Percentiles rank a stretch among this genome's conserved stretches.
phyloP scores from a whole-genome alignment of 2,888 invertebrate genomes.

The Prenolepis imparis region DNA sequence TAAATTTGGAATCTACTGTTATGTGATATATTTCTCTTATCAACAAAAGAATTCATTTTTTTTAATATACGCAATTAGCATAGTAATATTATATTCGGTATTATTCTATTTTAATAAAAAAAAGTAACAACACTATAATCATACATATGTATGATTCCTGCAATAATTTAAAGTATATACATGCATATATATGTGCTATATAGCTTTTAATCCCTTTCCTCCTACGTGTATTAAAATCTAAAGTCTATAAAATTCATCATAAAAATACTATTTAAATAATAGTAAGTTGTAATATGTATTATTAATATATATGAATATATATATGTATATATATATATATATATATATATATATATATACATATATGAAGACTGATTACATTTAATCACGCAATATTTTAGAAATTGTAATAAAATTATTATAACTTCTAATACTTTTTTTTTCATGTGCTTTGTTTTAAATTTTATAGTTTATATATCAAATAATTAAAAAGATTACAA shows the following conservation, averaged over 20 bases:
- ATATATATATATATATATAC: too few relatives aligned
- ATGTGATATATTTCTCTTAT: background rate
- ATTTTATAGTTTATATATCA: background rate
- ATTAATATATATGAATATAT: background rate
- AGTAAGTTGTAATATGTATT: too few relatives aligned
- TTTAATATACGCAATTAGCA: background rate
- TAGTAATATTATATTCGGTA: background rate
- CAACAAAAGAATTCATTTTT: slow-evolving; percentile 11
- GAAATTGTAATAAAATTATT: slow-evolving; percentile 11
- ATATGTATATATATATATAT: background rate
- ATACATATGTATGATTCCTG: background rate
- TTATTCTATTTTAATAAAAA: background rate
- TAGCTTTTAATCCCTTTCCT: background rate
- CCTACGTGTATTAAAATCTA: background rate
- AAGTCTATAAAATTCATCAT: background rate
- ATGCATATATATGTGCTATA: background rate
- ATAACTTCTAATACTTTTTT: background rate
- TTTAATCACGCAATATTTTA: background rate
- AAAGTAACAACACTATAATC: background rate
- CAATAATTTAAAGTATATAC: background rate
- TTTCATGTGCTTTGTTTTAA: background rate
- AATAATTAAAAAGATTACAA: slow-evolving; percentile 3
- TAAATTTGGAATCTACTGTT: slow-evolving; percentile 5
- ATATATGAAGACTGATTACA: background rate
- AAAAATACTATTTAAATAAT: background rate